Percentiles rank a stretch among this genome's conserved stretches.
Conservation (phyloP, 2,888 invertebrate species). For the Xanthorhoe spadicearia region DNA sequence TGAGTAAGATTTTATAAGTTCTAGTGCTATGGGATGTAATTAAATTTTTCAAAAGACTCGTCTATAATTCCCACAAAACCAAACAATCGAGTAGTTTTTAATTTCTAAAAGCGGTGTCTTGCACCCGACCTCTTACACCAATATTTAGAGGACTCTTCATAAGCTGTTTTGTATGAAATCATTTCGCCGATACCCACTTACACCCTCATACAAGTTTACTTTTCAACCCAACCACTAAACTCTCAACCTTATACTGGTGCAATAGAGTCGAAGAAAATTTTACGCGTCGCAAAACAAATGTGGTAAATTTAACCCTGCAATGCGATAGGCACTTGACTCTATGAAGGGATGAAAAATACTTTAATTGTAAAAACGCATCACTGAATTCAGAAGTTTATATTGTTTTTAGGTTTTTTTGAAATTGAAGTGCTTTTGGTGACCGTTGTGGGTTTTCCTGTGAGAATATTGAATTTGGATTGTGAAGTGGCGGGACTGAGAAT, state of each 20-base stretch:
- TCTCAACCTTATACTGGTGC: constrained; percentile 36
- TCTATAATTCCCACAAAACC: constrained; percentile 49
- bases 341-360: constrained; percentile 70
- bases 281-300: constrained; percentile 23
- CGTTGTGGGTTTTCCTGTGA: constrained; percentile 71
- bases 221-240: constrained; percentile 19
- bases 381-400: constrained; percentile 70
- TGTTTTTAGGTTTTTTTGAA: constrained; percentile 64
- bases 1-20: too few species aligned
- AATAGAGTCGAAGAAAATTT: constrained; percentile 42
- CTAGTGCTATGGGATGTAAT: too few species aligned
- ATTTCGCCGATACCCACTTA: constrained; percentile 77
- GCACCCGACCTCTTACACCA: constrained; percentile 56
- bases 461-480: constrained; percentile 64
- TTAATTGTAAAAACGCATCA: constrained; percentile 68
- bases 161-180: constrained; percentile 68
- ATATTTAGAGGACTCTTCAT: constrained; percentile 67
- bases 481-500: constrained; percentile 22
- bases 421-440: constrained; percentile 42
- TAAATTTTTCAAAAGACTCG: neutral
- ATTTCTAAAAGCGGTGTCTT: constrained; percentile 64
- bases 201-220: constrained; percentile 54
- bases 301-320: constrained; percentile 58
- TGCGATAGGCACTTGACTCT: constrained; percentile 78
- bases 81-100: constrained; percentile 57